These are phyloP conservation scores for Melinopterus prodromus DNA, from an alignment of 2,888 invertebrate species.

Conservation along the genomic window DNA sequence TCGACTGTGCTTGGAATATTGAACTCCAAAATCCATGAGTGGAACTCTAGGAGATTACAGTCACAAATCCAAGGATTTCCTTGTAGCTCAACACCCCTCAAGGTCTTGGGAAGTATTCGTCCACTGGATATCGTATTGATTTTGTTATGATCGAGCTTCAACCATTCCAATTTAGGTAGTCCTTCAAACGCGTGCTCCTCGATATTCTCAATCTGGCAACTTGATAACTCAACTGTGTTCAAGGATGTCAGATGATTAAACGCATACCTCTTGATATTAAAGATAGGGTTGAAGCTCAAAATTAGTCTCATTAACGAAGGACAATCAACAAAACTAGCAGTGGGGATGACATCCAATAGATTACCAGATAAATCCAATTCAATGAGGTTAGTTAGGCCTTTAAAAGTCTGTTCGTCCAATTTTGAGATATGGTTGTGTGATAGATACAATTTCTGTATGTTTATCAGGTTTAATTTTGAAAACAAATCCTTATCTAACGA, in stretches of 20 bases:
- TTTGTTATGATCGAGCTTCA: slow-evolving; percentile 83
- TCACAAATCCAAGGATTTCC: slow-evolving; percentile 92
- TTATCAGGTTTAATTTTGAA: slow-evolving; percentile 78
- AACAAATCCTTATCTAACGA: slow-evolving; percentile 82
- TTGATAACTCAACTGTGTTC: slow-evolving; percentile 81
- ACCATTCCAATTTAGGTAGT: slow-evolving; percentile 82
- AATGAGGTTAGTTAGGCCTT: slow-evolving; percentile 85
- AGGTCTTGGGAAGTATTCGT: slow-evolving; percentile 75
- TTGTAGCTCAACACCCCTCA: slow-evolving; percentile 83
- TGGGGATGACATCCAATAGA: slow-evolving; percentile 78
- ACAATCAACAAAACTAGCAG: slow-evolving; percentile 79
- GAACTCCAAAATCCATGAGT: slow-evolving; percentile 79
- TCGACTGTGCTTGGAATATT: slow-evolving; percentile 81
- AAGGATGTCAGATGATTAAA: slow-evolving; percentile 80
- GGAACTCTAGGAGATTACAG: slow-evolving; percentile 80
- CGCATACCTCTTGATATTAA: slow-evolving; percentile 72
- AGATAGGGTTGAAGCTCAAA: slow-evolving; percentile 84
- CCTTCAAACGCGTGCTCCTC: slow-evolving; percentile 85
- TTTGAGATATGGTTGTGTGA: slow-evolving; percentile 80
- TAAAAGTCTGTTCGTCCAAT: slow-evolving; percentile 83
- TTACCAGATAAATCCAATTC: slow-evolving; percentile 89
- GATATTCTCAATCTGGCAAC: slow-evolving; percentile 79
- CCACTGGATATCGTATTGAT: slow-evolving; percentile 76
- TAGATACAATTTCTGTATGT: slow-evolving; percentile 87
- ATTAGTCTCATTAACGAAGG: slow-evolving; percentile 84